Evolutionary conservation across 2,888 invertebrate genomes (phyloP), one percentile per base, ranked within the genome.

Genomic region (Boloria euphrosyne): DNA sequence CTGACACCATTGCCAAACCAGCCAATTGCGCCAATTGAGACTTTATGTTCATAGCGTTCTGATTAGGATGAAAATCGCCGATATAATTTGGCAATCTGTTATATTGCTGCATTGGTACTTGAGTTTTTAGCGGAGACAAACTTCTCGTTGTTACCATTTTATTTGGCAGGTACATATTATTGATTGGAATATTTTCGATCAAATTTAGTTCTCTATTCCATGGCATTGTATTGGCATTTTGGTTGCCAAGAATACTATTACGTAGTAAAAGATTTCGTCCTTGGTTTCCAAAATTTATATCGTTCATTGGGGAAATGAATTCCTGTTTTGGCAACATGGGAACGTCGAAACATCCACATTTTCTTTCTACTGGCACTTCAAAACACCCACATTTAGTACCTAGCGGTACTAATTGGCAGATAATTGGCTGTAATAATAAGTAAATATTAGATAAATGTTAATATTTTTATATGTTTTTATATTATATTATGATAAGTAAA

Each of bases 401-500:
- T 50, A 68, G 53, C 13, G 66, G 62, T 27, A 71, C 50, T 1
- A 74, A 13, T 66, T 84, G 80, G 4, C 73, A 73, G 14, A 69
- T 38, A 18, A 74, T 70, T 7, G 70, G 62, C 85, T 85, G 81
- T 49, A 62, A 59, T 17, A 76, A 74, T 49, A 57, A 55, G 64
- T 47, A 38, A 18, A 38, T 13, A 38, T 22, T 18, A 31, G 50
- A n/a, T 46, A 17, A 16, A 38, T 46, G 31, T 44, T 16, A 4
- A 31, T 47, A 43, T 4, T 13, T 14, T 18, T 43, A 47, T 27
- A 27, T 16, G 2, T 27, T 27, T 31, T 3, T 7, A 14, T n/a
- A 31, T n/a, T 27, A 54, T 51, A 16, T 17, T 43, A 44, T 47
- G 18, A 16, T 10, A 10, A 27, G 22, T 53, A 13, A 13, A 31